Conservation (phyloP, 2,797 vertebrate species). For the Lepus oiostolus region DNA sequence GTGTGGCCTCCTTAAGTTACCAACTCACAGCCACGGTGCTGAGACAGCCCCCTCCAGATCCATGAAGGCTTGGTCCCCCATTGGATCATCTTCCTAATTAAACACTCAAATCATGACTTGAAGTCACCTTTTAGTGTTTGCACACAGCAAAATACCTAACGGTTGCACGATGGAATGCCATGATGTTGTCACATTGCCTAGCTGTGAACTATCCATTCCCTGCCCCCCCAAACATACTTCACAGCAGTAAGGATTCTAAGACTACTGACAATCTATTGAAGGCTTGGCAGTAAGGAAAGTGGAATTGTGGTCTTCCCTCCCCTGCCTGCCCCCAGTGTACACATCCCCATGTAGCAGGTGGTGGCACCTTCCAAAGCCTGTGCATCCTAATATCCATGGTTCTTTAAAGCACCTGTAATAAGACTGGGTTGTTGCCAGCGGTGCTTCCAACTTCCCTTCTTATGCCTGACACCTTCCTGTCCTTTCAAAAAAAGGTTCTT, state of each 20-base stretch:
- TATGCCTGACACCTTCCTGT: background rate
- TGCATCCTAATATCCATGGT: background rate
- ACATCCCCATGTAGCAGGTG: too few species aligned
- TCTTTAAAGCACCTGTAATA: background rate
- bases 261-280: background rate
- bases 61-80: background rate
- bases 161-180: background rate
- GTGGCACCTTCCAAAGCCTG: background rate
- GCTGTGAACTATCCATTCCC: background rate
- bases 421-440: background rate
- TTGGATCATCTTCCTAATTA: background rate
- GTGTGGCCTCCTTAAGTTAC: background rate
- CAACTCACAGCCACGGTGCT: background rate
- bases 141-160: background rate
- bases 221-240: background rate
- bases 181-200: background rate
- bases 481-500: background rate
- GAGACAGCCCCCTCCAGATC: background rate
- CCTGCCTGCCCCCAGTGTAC: background rate
- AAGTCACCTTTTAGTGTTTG: slow-evolving; percentile 1
- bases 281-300: background rate
- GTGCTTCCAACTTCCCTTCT: background rate
- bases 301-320: background rate
- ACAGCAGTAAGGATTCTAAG: background rate
- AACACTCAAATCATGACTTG: background rate